These are phyloP conservation scores for Astreopora myriophthalma DNA, from an alignment of 64 coral and sea anemone genomes.

Conservation along the genomic window DNA sequence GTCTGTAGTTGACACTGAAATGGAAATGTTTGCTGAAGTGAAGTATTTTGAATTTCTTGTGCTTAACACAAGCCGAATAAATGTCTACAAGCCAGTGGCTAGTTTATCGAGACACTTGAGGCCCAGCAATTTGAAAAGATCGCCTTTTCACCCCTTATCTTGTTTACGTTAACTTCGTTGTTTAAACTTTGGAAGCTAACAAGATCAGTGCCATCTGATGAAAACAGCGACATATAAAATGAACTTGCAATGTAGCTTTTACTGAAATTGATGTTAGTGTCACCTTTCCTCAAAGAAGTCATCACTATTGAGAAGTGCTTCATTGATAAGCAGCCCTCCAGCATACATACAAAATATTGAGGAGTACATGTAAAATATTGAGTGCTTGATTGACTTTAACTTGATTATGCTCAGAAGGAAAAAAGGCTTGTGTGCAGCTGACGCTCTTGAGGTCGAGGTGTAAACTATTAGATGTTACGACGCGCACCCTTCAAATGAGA, in stretches of 20 bases:
- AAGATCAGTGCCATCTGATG: neutral
- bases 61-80: neutral
- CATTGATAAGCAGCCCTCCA: too few species aligned
- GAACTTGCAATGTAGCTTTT: neutral
- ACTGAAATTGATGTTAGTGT: too few species aligned
- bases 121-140: neutral
- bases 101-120: neutral
- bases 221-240: neutral
- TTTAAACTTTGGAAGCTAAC: neutral
- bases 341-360: neutral
- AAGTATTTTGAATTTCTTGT: neutral
- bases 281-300: too few species aligned
- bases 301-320: too few species aligned
- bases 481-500: too few species aligned
- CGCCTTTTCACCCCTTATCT: constrained; percentile 31
- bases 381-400: neutral
- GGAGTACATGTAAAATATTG: neutral
- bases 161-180: constrained; percentile 19
- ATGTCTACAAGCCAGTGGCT: neutral
- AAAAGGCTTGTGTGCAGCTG: too few species aligned
- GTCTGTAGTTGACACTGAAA: too few species aligned
- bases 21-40: too few species aligned
- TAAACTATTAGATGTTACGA: too few species aligned
- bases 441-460: too few species aligned
- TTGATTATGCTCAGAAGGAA: too few species aligned